These are phyloP conservation scores for Pseudocheirus occidentalis DNA, from an alignment of 2,797 vertebrate species.

Conservation along the genomic window DNA sequence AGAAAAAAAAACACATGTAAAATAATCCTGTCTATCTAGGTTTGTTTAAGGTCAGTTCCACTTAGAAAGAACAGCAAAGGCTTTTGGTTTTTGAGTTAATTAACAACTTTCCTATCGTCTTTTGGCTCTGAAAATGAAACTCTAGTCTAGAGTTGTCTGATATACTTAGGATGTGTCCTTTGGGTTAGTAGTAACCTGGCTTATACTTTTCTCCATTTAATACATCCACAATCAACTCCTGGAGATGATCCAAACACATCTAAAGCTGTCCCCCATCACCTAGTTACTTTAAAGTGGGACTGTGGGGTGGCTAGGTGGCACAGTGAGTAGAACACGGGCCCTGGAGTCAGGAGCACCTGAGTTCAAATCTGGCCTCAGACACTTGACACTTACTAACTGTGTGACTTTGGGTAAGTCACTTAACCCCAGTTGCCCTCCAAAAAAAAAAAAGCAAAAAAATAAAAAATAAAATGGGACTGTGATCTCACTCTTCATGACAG, in stretches of 20 bases:
- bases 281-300: conserved; percentile 49
- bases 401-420: too few relatives aligned
- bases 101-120: not conserved
- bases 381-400: too few relatives aligned
- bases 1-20: not conserved
- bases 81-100: not conserved
- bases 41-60: not conserved
- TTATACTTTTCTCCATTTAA: not conserved
- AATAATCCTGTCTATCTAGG: not conserved
- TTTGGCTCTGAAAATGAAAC: not conserved
- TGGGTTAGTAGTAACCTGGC: not conserved
- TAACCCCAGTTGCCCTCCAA: too few relatives aligned
- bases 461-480: conserved; percentile 46
- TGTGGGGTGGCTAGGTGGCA: too few relatives aligned
- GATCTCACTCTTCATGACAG: conserved; percentile 61
- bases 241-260: conserved; percentile 51
- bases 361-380: too few relatives aligned
- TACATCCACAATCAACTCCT: conserved; percentile 30
- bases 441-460: too few relatives aligned
- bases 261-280: conserved; percentile 55
- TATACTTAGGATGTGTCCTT: not conserved
- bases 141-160: not conserved
- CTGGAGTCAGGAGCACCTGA: too few relatives aligned
- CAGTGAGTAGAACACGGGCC: too few relatives aligned
- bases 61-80: not conserved